phyloP scores from a whole-genome alignment of 1,140 invertebrate species.

The Rhopalosiphum padi region DNA sequence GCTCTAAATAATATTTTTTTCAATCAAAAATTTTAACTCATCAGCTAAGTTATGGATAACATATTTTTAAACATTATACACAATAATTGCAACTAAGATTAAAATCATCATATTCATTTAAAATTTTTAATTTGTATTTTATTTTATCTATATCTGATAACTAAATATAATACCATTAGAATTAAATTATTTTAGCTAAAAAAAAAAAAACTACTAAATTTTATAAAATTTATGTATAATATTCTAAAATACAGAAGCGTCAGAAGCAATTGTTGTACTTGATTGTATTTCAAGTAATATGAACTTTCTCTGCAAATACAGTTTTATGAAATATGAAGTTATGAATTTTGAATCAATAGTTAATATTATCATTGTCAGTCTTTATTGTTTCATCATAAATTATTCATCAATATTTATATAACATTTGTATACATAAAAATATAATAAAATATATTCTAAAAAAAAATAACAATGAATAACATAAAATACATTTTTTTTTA shows the following conservation, averaged over 20 bases:
- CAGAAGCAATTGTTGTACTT: background rate
- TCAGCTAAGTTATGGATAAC: no score
- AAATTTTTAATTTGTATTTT: no score
- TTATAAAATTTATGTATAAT: no score
- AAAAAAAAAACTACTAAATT: no score
- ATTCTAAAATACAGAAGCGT: background rate
- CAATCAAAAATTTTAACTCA: no score
- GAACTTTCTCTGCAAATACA: background rate
- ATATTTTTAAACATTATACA: no score
- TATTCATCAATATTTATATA: background rate
- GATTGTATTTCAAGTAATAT: no score
- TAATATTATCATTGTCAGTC: background rate
- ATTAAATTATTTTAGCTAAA: no score
- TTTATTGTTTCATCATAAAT: background rate
- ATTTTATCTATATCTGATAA: background rate
- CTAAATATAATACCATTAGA: background rate
- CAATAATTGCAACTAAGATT: no score
- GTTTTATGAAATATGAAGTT: background rate
- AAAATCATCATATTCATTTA: no score
- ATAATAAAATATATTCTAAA: background rate
- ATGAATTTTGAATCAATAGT: background rate
- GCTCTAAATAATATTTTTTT: no score
- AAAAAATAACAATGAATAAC: background rate
- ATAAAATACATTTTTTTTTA: background rate
- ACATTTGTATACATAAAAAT: background rate